Conservation (phyloP, 2,113 vertebrate genomes). For the Chloebia gouldiae region DNA sequence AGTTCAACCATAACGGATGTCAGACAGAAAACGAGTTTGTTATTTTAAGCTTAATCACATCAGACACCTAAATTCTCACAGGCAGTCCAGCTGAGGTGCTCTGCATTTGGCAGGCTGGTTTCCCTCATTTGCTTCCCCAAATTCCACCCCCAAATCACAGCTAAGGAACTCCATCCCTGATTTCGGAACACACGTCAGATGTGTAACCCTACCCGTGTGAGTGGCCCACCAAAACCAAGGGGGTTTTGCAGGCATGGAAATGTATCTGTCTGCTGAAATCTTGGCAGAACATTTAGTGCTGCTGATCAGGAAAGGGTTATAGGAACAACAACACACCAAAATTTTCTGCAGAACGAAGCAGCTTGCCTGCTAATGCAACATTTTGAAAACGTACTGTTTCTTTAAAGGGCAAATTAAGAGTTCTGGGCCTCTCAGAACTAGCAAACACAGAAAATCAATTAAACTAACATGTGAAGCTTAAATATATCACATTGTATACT, state of each 20-base stretch:
- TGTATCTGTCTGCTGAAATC: background rate
- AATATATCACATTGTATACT: conserved; percentile 66
- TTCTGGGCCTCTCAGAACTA: conserved; percentile 47
- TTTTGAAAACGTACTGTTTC: conserved; percentile 9
- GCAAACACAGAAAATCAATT: conserved; percentile 71
- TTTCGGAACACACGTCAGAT: accelerated
- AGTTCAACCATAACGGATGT: conserved; percentile 24
- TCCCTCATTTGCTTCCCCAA: background rate
- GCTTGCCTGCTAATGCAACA: background rate
- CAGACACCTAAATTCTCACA: background rate
- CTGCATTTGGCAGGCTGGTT: background rate
- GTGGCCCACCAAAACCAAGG: background rate
- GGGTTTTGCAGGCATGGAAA: background rate
- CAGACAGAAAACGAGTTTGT: conserved; percentile 21
- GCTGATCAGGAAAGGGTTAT: background rate
- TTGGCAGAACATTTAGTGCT: background rate
- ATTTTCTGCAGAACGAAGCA: background rate
- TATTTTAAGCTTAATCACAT: conserved; percentile 47
- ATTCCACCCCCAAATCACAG: background rate
- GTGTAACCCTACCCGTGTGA: background rate
- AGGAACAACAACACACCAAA: background rate
- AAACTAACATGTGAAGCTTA: conserved; percentile 67
- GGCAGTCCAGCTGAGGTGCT: background rate
- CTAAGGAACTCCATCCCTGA: background rate
- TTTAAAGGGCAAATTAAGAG: conserved; percentile 57